Conservation (phyloP, 2,888 invertebrate genomes). For the Tridacna gigas region DNA sequence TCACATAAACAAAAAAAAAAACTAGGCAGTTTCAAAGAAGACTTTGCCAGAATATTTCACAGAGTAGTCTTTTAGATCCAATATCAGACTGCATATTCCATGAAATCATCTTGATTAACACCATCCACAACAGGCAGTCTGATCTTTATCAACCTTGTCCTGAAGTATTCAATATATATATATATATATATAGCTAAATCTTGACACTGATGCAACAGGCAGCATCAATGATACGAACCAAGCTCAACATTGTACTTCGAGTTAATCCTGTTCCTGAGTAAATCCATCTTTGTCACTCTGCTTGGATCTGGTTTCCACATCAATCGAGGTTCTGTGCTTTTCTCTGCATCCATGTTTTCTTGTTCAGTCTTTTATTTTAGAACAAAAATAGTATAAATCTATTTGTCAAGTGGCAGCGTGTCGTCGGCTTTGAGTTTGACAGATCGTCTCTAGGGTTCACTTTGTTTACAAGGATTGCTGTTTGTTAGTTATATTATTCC, state of each 20-base stretch:
- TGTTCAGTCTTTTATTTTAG: not conserved
- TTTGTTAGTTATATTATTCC: not conserved
- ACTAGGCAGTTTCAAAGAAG: no score
- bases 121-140: no score
- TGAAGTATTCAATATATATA: no score
- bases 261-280: constrained; percentile 78
- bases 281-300: constrained; percentile 78
- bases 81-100: no score
- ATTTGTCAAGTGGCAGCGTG: not conserved
- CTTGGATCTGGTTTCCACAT: constrained; percentile 79
- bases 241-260: constrained; percentile 76
- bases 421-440: not conserved
- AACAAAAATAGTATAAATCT: not conserved
- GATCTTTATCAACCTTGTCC: no score
- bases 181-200: no score
- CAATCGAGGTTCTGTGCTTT: constrained; percentile 50
- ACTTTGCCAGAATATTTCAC: no score
- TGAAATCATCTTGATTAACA: no score
- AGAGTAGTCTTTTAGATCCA: no score
- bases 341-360: constrained; percentile 40
- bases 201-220: no score
- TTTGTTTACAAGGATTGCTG: not conserved
- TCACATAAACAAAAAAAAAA: no score
- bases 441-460: not conserved
- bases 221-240: constrained; percentile 65